These are phyloP conservation scores for Crepidodera aurea DNA, from an alignment of 2,888 invertebrate species.

Conservation along the genomic window DNA sequence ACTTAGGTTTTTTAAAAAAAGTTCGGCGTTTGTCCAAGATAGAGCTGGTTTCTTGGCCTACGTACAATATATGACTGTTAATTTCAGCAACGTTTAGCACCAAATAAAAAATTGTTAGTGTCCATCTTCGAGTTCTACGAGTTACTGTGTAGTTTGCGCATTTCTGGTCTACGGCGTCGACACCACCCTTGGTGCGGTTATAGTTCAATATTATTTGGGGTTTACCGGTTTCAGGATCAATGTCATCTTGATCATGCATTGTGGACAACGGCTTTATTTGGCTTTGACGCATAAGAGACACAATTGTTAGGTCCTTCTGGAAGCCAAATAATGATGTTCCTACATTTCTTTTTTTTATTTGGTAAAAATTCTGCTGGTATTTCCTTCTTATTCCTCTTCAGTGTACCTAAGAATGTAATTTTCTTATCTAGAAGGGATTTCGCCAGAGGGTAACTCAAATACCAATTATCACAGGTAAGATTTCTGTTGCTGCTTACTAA, in stretches of 20 bases:
- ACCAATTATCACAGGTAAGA: constrained; percentile 32
- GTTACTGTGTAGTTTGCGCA: constrained; percentile 43
- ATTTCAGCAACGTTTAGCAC: not conserved
- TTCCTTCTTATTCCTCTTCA: constrained; percentile 42
- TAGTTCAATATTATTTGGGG: constrained; percentile 47
- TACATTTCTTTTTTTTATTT: constrained; percentile 13
- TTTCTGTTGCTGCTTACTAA: not conserved
- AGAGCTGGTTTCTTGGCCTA: too few relatives aligned
- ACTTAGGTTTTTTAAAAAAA: too few relatives aligned
- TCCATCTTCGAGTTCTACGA: constrained; percentile 40
- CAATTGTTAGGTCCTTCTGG: constrained; percentile 37
- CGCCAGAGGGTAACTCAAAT: constrained; percentile 42
- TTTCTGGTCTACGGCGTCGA: constrained; percentile 50
- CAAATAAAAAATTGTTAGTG: too few relatives aligned
- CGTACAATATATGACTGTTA: not conserved
- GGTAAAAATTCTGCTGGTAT: constrained; percentile 23
- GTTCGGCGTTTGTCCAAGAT: too few relatives aligned
- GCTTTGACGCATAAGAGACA: constrained; percentile 37
- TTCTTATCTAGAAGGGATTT: constrained; percentile 30
- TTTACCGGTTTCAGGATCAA: constrained; percentile 20
- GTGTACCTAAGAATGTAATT: constrained; percentile 41
- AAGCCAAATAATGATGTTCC: constrained; percentile 41
- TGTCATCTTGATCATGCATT: constrained; percentile 31
- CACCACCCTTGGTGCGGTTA: constrained; percentile 46
- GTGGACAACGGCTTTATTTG: constrained; percentile 40